Evolutionary conservation across 2,113 vertebrate species (phyloP), one percentile per base, ranked within the genome.

Genomic region (Pteronura brasiliensis): DNA sequence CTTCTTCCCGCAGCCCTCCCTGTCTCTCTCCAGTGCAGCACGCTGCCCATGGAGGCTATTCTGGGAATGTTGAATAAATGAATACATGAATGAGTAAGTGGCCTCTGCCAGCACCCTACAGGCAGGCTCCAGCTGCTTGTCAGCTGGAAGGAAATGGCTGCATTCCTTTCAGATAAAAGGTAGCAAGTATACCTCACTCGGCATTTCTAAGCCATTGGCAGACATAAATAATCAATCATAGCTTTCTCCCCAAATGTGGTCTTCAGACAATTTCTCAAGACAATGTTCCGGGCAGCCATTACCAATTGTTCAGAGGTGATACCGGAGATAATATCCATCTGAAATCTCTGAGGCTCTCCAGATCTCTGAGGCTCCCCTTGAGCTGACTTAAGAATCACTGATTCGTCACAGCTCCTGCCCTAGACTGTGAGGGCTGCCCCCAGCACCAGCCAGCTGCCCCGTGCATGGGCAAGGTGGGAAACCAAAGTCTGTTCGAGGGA

Each of bases 201-300:
- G 79, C 93, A 82, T 97, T 79, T 67, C 77, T 79, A 90, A 69
- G n/a, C 34, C 71, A 52, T 86, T 67, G 44, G 82, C 55, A 96
- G 87, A 88, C 83, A 72, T 93, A 71, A 97, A 86, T 87, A 91
- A 92, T 96, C 92, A 80, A 80, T 87, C 69, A 83, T 9, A 71
- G 47, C 23, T 81, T 87, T 92, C 77, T 83, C 93, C 52, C 76
- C 39, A 82, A 98, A 76, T 11, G 3, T 18, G 49, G 21, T 83
- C 72, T 96, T 96, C 31, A 97, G 79, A 81, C 59, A 85, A 87
- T n/a, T 76, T 95, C 92, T 93, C 36, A 79, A 84, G 82, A 88
- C 63, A 76, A 82, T 59, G 63, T 79, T 97, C 49, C 29, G 67
- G 84, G 59, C 12, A 94, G 57, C 34, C 52, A 84, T 74, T 84